Evolutionary conservation across 2,113 vertebrate genomes (phyloP), one percentile per base, ranked within the genome.

Genomic region (Trogon melanurus): DNA sequence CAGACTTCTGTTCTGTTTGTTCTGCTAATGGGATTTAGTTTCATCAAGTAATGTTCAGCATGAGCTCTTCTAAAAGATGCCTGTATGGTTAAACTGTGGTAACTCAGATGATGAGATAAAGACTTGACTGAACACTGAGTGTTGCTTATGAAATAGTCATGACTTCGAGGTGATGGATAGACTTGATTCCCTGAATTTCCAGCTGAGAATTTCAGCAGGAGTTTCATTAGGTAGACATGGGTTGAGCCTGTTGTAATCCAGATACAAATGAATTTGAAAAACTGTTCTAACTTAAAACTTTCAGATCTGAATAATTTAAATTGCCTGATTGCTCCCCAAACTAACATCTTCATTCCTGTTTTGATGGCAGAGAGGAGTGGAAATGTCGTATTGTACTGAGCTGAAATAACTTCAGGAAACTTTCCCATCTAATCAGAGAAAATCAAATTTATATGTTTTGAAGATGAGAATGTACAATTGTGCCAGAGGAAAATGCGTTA

Each of bases 61-160:
- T 95, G 94, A 97, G 89, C 87, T 97, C 97, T 93, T 95, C 95
- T 94, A 97, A 98, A 98, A 95, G 95, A 97, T 91, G 89, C 73
- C 85, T 95, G 80, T 83, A 91, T 88, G 83, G 93, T 96, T 98
- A 97, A 98, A 94, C 96, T 95, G 50, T 88, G 91, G 97, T 97
- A 95, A 95, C 94, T 97, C 14, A 2, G 94, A 96, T 95, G 95
- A 97, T 96, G 96, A 97, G 95, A 97, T 98, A 97, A 97, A 98
- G 97, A 98, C 96, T 96, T 96, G 96, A 98, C 90, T 97, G 98
- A 98, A 96, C 97, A 96, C 87, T 73, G 95, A 98, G 94, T 91
- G 92, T 94, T 97, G 67, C 97, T 98, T 97, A 98, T 98, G 97
- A 98, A 98, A 98, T 97, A 98, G 98, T 98, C 97, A 98, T 98